These are phyloP conservation scores for Platycercus adscitus DNA, from an alignment of 2,113 vertebrate genomes.

Conservation along the genomic window DNA sequence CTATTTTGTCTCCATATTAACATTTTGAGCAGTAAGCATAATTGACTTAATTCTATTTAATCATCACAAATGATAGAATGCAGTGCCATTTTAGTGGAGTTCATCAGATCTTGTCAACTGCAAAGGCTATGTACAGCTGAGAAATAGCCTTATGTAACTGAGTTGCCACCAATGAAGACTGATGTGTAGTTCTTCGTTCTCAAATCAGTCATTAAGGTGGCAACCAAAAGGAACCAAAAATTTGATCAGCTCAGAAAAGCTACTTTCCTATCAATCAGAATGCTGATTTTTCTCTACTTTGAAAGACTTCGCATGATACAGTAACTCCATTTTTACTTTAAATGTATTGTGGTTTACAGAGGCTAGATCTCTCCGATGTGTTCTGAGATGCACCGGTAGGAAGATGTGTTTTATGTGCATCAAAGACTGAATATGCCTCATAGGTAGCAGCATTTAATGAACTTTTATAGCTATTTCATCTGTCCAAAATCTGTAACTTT, in stretches of 20 bases:
- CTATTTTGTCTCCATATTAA: background rate
- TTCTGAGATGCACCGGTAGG: background rate
- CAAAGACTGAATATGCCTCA: background rate
- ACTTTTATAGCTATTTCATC: background rate
- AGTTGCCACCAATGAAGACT: background rate
- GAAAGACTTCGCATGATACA: background rate
- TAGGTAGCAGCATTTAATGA: background rate
- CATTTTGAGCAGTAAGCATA: background rate
- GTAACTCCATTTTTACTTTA: background rate
- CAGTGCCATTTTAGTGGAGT: background rate
- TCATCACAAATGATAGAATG: background rate
- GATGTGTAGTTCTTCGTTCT: background rate
- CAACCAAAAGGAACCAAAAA: background rate
- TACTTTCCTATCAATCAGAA: background rate
- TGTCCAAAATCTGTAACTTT: background rate
- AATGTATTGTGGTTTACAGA: background rate
- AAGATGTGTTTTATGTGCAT: background rate
- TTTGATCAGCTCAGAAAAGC: background rate
- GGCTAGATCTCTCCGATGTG: background rate
- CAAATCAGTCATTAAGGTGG: background rate
- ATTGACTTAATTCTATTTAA: background rate
- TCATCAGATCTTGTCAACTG: background rate
- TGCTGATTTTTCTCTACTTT: background rate
- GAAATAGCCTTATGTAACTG: background rate
- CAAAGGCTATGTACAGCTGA: background rate